phyloP scores from a whole-genome alignment of 2,113 vertebrate genomes.

The Pagrus major region DNA sequence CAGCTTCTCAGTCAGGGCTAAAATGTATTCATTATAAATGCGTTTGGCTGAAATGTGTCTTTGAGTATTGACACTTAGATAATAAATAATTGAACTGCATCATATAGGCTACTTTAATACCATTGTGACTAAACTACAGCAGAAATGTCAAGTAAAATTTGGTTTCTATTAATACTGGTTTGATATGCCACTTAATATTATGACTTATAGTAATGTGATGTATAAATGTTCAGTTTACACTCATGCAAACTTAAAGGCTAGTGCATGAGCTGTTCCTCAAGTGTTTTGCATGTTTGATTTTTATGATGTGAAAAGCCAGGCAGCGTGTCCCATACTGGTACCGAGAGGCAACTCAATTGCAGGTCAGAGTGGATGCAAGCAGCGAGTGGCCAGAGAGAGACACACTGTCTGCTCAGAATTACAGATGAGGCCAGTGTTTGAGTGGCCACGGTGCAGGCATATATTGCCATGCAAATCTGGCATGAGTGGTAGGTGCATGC shows the following conservation, averaged over 20 bases:
- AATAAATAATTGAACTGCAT: neutral
- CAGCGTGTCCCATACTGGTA: neutral
- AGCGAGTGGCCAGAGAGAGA: neutral
- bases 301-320: neutral
- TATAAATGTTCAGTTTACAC: neutral
- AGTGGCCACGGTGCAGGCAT: constrained; percentile 12
- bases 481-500: constrained; percentile 1
- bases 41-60: neutral
- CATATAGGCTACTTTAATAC: neutral
- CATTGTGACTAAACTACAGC: neutral
- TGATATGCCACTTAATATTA: neutral
- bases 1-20: no score
- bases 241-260: neutral
- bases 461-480: constrained; percentile 31
- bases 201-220: neutral
- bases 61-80: no score
- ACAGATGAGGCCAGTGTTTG: constrained; percentile 38
- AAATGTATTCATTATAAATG: neutral
- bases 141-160: neutral
- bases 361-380: neutral
- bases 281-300: constrained; percentile 28
- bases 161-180: neutral
- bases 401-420: constrained; percentile 15
- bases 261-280: neutral
- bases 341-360: neutral